Base-by-base conservation (phyloP, 2,113 vertebrate species). In the Channa argus region DNA sequence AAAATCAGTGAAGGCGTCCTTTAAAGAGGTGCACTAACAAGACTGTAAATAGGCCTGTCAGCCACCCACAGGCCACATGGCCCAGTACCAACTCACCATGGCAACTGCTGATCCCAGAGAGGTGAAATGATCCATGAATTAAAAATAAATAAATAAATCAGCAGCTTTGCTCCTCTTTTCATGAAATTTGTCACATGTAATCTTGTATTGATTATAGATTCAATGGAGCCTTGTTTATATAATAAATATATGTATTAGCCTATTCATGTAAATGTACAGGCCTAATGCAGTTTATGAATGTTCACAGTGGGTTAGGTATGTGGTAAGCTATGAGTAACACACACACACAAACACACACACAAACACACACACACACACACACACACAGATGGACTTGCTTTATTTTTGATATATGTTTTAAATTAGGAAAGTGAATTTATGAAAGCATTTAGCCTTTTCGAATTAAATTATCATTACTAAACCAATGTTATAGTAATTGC, bases 51-150 rank as follows among this genome's bases (percentile, higher is more conserved):
- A 77, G 71, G 72, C 24, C 55, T 51, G 74, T 47, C 60, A 74
- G 64, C 66, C 66, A 66, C 70, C 66, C 73, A 77, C 66, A 33
- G 62, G 79, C 50, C 79, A 54, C 13, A 11, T 63, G 76, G 76
- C 76, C 66, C 58, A 80, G 63, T 65, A 72, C 68, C 63, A 71
- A 58, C 39, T 88, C 88, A 77, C 86, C 82, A 88, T 88, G 86
- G 79, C 61, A 88, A 90, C 86, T 59, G 77, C 77, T 78, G 73
- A 74, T 64, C 58, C 34, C 13, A 15, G 37, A 63, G 37, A 54
- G 7, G 59, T 64, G 63, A 68, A 74, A 76, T 74, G 52, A 74
- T 53, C 58, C 64, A 64, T 83, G 74, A 73, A 61, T 79, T 24
- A 24, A 24, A 24, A 24, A 72, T 24, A 24, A 24, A 64, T 65